These are phyloP conservation scores for Halcyon smyrnensis DNA, from an alignment of 2,797 vertebrate genomes.

Conservation along the genomic window DNA sequence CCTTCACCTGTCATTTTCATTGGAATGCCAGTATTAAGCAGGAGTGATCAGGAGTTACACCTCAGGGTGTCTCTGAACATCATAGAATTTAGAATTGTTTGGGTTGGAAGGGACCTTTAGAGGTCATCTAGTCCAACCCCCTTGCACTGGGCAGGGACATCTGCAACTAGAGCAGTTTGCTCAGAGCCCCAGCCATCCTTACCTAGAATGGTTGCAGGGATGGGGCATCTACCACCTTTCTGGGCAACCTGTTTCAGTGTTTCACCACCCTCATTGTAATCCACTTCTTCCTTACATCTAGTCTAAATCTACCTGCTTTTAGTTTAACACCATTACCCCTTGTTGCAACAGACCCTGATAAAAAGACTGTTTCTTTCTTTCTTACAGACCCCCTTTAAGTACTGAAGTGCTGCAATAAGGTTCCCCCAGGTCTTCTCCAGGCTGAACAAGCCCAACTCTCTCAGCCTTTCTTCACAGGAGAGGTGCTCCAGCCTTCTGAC, in stretches of 20 bases:
- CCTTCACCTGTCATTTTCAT: neutral
- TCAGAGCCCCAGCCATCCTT: neutral
- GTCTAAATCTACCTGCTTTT: neutral
- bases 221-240: neutral
- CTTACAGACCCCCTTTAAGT: too few species aligned
- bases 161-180: neutral
- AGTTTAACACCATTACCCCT: too few species aligned
- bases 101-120: neutral
- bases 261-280: neutral
- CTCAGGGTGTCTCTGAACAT: neutral
- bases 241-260: neutral
- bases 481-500: too few species aligned
- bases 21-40: neutral
- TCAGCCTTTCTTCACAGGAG: too few species aligned
- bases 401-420: too few species aligned
- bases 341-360: too few species aligned
- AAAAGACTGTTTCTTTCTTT: too few species aligned
- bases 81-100: neutral
- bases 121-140: neutral
- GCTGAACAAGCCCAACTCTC: too few species aligned
- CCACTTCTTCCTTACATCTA: neutral
- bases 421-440: too few species aligned
- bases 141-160: neutral
- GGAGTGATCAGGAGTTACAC: neutral
- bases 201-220: neutral